These are phyloP conservation scores for Macrocentrus cingulum DNA, from an alignment of 1,140 invertebrate genomes.

Conservation along the genomic window DNA sequence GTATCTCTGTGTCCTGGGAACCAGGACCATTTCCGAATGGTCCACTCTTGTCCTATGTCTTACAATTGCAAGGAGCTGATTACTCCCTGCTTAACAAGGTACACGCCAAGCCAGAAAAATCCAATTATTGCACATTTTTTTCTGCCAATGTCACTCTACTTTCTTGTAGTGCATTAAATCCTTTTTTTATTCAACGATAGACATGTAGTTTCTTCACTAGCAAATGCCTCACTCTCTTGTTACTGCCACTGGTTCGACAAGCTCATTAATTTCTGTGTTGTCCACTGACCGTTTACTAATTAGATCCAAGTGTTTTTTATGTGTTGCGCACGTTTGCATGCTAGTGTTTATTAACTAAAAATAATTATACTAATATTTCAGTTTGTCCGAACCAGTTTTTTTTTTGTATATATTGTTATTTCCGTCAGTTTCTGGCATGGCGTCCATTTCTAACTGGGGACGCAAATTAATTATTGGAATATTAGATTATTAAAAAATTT, in stretches of 20 bases:
- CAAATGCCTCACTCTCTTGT: not conserved
- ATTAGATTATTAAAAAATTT: too few relatives aligned
- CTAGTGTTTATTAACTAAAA: not conserved
- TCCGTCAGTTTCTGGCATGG: slow-evolving; percentile 55
- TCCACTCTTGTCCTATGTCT: slow-evolving; percentile 80
- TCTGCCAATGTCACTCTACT: too few relatives aligned
- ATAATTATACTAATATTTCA: slow-evolving; percentile 23
- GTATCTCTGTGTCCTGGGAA: slow-evolving; percentile 85
- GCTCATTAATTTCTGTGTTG: slow-evolving; percentile 22
- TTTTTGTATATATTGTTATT: not conserved
- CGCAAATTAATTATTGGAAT: slow-evolving; percentile 21
- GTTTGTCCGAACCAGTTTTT: slow-evolving; percentile 48
- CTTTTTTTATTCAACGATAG: not conserved
- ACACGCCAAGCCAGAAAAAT: slow-evolving; percentile 57
- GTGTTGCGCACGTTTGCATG: slow-evolving; percentile 15
- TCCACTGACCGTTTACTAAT: not conserved
- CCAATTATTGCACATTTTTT: too few relatives aligned
- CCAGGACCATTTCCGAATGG: slow-evolving; percentile 85
- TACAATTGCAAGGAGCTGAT: slow-evolving; percentile 64
- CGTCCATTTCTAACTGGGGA: slow-evolving; percentile 44
- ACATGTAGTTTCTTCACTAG: not conserved
- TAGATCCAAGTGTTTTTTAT: not conserved
- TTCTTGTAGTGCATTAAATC: too few relatives aligned
- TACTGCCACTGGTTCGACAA: slow-evolving; percentile 37
- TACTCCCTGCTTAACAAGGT: slow-evolving; percentile 68